Evolutionary conservation across 2,797 vertebrate genomes (phyloP).

Genomic region (Coracias cyanogaster): DNA sequence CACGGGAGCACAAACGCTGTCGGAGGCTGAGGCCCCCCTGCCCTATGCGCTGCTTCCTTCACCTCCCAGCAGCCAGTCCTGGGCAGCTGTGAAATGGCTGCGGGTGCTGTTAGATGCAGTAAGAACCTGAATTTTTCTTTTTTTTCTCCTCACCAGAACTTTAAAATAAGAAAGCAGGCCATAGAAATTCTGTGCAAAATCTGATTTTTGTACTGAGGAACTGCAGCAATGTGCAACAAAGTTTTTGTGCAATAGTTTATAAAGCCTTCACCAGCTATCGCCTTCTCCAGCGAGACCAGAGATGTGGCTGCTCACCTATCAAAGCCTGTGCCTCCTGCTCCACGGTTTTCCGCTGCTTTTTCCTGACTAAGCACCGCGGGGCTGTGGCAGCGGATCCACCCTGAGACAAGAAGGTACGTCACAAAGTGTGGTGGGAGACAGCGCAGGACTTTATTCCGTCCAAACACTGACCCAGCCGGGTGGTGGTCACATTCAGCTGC

Average conservation of each 20-base stretch:
- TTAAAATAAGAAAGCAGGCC: not conserved
- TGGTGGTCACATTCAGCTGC: not conserved
- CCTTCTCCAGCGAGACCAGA: not conserved
- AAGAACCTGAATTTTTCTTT: not conserved
- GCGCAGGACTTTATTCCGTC: rapidly evolving
- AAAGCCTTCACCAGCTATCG: not conserved
- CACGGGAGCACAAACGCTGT: not conserved
- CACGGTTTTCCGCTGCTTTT: not conserved
- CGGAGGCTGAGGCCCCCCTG: not conserved
- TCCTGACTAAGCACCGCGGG: not conserved
- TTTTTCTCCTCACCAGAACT: too few relatives aligned
- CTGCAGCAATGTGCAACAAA: not conserved
- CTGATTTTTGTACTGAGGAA: not conserved
- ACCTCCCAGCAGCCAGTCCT: rapidly evolving
- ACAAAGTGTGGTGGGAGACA: not conserved
- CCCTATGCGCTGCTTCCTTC: not conserved
- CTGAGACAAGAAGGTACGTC: not conserved
- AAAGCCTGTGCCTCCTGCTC: not conserved
- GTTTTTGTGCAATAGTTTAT: not conserved
- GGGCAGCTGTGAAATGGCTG: not conserved
- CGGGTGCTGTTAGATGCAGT: not conserved
- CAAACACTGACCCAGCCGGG: not conserved
- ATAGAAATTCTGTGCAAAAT: not conserved
- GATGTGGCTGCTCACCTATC: not conserved
- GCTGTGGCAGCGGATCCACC: not conserved